These are phyloP conservation scores for Pocillopora damicornis DNA, from an alignment of 64 coral and sea anemone species.

Conservation along the genomic window DNA sequence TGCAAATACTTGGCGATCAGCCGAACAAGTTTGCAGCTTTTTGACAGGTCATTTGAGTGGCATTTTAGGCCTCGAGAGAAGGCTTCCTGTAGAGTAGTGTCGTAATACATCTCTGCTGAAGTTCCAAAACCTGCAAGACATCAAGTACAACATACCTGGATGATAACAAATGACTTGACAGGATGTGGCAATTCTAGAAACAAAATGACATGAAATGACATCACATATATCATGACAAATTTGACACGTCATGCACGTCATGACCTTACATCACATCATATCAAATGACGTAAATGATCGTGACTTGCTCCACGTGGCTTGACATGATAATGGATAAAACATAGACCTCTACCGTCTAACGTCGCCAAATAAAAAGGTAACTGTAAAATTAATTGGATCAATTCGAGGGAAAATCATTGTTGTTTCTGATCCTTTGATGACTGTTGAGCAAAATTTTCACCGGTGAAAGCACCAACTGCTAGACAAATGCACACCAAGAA, in stretches of 20 bases:
- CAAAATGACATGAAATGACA: no score
- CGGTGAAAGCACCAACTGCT: no score
- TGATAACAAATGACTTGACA: not conserved
- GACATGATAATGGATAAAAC: no score
- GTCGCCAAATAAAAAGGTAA: not conserved
- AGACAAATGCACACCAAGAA: not conserved
- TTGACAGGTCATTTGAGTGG: slow-evolving; percentile 51
- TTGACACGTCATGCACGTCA: no score
- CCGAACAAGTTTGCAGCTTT: not conserved
- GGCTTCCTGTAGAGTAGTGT: slow-evolving; percentile 66
- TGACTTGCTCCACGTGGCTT: no score
- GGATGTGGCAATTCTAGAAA: not conserved
- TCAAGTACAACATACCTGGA: not conserved
- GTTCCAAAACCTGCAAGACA: slow-evolving; percentile 15
- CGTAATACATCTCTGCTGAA: slow-evolving; percentile 56
- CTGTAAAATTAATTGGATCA: not conserved
- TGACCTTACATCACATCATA: no score
- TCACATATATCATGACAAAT: no score
- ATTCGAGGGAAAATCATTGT: no score
- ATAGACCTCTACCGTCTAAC: no score
- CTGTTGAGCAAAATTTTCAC: no score
- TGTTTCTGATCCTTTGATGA: no score
- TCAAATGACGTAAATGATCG: no score
- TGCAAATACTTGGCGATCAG: slow-evolving; percentile 57
- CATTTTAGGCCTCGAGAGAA: slow-evolving; percentile 58